These are phyloP conservation scores for Macropus fuliginosus DNA, from an alignment of 2,797 vertebrate genomes.

Conservation along the genomic window DNA sequence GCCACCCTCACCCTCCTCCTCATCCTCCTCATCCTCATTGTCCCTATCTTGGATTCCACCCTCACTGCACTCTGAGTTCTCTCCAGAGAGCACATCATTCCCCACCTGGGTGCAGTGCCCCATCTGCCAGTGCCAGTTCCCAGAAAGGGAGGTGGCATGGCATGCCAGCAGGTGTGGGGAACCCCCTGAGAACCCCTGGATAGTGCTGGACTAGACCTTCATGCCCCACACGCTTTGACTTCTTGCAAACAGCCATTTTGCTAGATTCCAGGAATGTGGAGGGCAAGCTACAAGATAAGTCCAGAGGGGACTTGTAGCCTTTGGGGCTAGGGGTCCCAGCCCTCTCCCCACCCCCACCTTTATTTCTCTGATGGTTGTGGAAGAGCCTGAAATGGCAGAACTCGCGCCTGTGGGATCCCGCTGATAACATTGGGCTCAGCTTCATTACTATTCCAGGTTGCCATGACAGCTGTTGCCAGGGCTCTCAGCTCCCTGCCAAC, in stretches of 20 bases:
- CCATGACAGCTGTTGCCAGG: constrained; percentile 69
- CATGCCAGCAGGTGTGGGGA: constrained; percentile 87
- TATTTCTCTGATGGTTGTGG: constrained; percentile 34
- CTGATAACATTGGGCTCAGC: constrained; percentile 34
- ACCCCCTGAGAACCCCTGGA: not conserved
- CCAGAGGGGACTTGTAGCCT: not conserved
- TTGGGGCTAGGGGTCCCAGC: not conserved
- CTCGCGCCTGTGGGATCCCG: not conserved
- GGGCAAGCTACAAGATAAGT: not conserved
- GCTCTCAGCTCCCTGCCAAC: constrained; percentile 31
- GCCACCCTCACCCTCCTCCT: constrained; percentile 38
- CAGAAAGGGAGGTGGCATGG: constrained; percentile 75
- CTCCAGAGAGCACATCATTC: not conserved
- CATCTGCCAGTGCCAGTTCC: constrained; percentile 82
- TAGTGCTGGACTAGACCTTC: constrained; percentile 64
- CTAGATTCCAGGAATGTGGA: not conserved
- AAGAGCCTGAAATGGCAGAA: constrained; percentile 15
- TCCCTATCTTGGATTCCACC: not conserved
- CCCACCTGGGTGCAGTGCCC: constrained; percentile 82
- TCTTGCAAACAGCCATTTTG: not conserved
- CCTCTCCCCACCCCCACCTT: not conserved
- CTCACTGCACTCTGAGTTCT: constrained; percentile 40
- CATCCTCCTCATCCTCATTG: constrained; percentile 54
- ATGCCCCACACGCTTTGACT: not conserved
- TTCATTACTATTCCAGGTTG: constrained; percentile 57